phyloP scores from a whole-genome alignment of 1,140 invertebrate genomes.

The Psilanteris sp. region DNA sequence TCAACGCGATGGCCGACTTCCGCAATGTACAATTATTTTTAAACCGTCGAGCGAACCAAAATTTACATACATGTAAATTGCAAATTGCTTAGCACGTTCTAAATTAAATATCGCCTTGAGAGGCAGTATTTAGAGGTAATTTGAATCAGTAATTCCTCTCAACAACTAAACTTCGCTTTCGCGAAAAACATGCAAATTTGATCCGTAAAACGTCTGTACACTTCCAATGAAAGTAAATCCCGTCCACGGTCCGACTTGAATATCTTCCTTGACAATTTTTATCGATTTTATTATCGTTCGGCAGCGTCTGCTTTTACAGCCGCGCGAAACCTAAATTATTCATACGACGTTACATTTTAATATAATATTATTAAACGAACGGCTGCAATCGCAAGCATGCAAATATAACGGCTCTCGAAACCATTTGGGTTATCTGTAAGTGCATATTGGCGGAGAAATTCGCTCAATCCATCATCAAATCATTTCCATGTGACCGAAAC shows the following conservation, averaged over 20 bases:
- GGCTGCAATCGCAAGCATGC: conserved; percentile 35
- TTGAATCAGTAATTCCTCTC: conserved; percentile 38
- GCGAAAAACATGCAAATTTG: conserved; percentile 35
- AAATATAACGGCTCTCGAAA: conserved; percentile 26
- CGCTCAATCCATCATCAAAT: conserved; percentile 60
- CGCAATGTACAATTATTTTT: conserved; percentile 37
- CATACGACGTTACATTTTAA: conserved; percentile 27
- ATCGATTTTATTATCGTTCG: conserved; percentile 1
- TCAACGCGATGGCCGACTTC: background rate
- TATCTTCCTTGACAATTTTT: conserved; percentile 2
- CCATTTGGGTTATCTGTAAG: conserved; percentile 45
- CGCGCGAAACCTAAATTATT: conserved; percentile 16
- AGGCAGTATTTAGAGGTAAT: conserved; percentile 38
- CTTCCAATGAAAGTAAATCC: conserved; percentile 1
- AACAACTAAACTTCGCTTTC: conserved; percentile 28
- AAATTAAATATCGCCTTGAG: conserved; percentile 35
- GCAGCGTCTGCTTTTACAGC: background rate
- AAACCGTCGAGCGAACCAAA: background rate
- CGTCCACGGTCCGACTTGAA: background rate
- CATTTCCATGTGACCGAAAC: conserved; percentile 63
- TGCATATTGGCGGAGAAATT: conserved; percentile 58
- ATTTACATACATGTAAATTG: conserved; percentile 46
- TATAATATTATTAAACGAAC: conserved; percentile 44
- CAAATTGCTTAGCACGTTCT: conserved; percentile 35
- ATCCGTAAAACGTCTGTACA: conserved; percentile 1